Base-by-base conservation (phyloP, 2,797 vertebrate species). In the Acipenser oxyrinchus region DNA sequence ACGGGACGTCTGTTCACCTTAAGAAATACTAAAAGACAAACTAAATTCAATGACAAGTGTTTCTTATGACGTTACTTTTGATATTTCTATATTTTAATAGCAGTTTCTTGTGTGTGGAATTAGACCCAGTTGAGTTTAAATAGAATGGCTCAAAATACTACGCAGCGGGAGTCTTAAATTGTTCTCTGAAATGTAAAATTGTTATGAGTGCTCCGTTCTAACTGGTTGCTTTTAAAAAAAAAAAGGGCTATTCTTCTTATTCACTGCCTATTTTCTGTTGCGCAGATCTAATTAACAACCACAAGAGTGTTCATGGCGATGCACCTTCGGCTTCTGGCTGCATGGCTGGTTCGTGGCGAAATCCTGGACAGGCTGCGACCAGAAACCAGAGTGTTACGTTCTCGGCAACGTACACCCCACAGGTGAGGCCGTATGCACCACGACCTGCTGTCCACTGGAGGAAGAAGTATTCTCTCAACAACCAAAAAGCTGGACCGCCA, bases 401-500 rank as follows among this genome's bases (percentile, higher is more conserved):
- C 0, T 0, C 48, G 3, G 73, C 77, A 1, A 72, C 74, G 51
- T 70, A 69, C 55, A 68, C 74, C 71, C 82, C 78, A 67, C 67
- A 79, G 23, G 81, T 83, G 7, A 78, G 77, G 0, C 5, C 15
- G 0, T 72, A 71, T 73, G 68, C 77, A 77, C 69, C 86, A 82
- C 76, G 76, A 68, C 49, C 76, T n/a, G 0, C 51, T 0, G 78
- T 83, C 5, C 76, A 83, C 0, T 99, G 95, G 96, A 91, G 82
- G 71, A 93, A 93, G 74, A 95, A 92, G 0, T 97, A 97, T 64
- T 98, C 95, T 0, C 87, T 98, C 0, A 94, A 86, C 67, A 96
- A 99, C 71, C 86, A 81, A 55, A 86, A 71, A 0, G 72, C 10
- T 0, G 81, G 66, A 0, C 48, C 66, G 0, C 2, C 1, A 0